These are phyloP conservation scores for Rhegmatorhina hoffmannsi DNA, from an alignment of 2,113 vertebrate species.

Conservation along the genomic window DNA sequence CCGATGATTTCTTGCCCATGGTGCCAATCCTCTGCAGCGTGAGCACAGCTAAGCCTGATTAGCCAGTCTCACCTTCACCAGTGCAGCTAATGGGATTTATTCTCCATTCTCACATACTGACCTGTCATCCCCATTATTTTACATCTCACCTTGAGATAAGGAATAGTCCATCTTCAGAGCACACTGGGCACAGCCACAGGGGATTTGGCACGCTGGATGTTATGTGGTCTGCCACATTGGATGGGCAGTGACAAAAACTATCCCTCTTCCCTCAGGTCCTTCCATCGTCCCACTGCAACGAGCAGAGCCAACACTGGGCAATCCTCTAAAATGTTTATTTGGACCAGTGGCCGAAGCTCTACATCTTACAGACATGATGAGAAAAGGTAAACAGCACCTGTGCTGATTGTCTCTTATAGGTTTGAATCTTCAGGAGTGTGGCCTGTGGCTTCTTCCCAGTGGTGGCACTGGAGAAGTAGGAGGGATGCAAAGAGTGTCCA, in stretches of 20 bases:
- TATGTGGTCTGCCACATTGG: neutral
- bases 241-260: conserved; percentile 46
- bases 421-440: neutral
- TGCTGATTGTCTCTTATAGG: neutral
- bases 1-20: neutral
- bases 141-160: neutral
- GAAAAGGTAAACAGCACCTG: conserved; percentile 81
- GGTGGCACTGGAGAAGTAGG: neutral
- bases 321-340: conserved; percentile 91
- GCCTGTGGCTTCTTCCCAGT: neutral
- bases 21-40: neutral
- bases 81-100: neutral
- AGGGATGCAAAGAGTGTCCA: neutral
- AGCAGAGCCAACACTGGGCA: conserved; percentile 73
- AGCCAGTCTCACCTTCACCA: neutral
- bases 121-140: neutral
- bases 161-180: neutral
- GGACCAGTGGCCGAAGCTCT: conserved; percentile 85
- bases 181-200: neutral
- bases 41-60: neutral
- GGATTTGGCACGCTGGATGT: neutral
- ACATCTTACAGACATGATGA: conserved; percentile 81
- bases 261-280: conserved; percentile 81
- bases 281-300: conserved; percentile 71
- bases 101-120: neutral